Conservation (phyloP, 1,140 invertebrate genomes). For the Parasteatoda tepidariorum region DNA sequence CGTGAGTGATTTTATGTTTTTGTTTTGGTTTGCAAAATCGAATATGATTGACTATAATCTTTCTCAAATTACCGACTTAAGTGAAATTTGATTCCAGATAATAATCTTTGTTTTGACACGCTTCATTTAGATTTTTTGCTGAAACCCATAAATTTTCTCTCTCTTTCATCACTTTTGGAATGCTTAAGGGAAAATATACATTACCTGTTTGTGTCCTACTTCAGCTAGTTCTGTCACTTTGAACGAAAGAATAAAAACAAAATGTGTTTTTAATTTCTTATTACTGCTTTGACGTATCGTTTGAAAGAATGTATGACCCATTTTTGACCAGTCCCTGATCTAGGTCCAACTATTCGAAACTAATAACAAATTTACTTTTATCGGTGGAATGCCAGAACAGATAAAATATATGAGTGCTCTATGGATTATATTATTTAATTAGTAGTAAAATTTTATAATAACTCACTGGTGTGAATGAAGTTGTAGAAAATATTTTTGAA, state of each 20-base stretch:
- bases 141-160: not conserved
- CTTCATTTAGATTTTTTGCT: not conserved
- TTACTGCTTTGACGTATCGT: not conserved
- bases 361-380: not conserved
- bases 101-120: not conserved
- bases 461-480: not conserved
- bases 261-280: not conserved
- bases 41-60: no score
- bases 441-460: not conserved
- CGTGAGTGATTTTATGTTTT: no score
- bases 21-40: no score
- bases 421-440: not conserved
- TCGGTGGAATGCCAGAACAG: not conserved
- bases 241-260: not conserved
- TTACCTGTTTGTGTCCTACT: not conserved
- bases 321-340: not conserved
- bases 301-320: not conserved
- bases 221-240: not conserved
- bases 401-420: no score
- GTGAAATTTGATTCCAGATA: no score
- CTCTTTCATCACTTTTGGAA: not conserved
- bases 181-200: not conserved
- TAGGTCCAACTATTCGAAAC: not conserved
- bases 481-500: not conserved
- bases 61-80: no score